Evolutionary conservation across 2,797 vertebrate species (phyloP), one percentile per base, ranked within the genome.

Genomic region (Ctenopoma kingsleyae): DNA sequence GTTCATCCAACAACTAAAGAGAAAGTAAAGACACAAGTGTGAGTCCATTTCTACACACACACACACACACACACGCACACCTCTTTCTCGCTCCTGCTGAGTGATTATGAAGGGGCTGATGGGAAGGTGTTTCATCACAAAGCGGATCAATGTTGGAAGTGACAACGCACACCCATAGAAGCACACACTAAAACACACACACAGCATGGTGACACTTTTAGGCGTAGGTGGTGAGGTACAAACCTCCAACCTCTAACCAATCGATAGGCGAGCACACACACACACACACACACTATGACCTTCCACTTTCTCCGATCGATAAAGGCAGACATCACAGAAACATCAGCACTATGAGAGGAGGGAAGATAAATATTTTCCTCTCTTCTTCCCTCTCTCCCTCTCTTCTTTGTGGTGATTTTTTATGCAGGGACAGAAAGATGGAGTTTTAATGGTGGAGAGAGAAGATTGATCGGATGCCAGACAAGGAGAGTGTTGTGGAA

Each of bases 91-190:
- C 36, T 60, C 35, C 68, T 57, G 40, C 63, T 74, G 82, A 85
- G 71, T 43, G 81, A 86, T 87, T 76, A 87, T 84, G 83, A 84
- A 80, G 68, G 69, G 64, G 65, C 50, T 82, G 83, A 87, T 75
- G 65, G 71, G 69, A 85, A 83, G 77, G 83, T 84, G 86, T 85
- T 90, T 86, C 83, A 88, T 87, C 80, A 84, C 76, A 80, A 77
- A 80, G 22, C 27, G 46, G 67, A 90, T 90, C 88, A 66, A 88
- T 90, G 76, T 54, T 83, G 38, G 30, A 79, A 69, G 71, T 72
- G 75, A 84, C 74, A 80, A 71, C 83, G 80, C 71, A 76, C 81
- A 79, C 59, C 10, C 38, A 43, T 27, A 73, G 17, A 50, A 58
- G 61, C 57, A 58, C 53, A 63, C 63, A 48, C 64, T 43, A n/a